Percentiles rank a stretch among this genome's conserved stretches.
Conservation (phyloP, 2,113 vertebrate species). For the Ictidomys tridecemlineatus region DNA sequence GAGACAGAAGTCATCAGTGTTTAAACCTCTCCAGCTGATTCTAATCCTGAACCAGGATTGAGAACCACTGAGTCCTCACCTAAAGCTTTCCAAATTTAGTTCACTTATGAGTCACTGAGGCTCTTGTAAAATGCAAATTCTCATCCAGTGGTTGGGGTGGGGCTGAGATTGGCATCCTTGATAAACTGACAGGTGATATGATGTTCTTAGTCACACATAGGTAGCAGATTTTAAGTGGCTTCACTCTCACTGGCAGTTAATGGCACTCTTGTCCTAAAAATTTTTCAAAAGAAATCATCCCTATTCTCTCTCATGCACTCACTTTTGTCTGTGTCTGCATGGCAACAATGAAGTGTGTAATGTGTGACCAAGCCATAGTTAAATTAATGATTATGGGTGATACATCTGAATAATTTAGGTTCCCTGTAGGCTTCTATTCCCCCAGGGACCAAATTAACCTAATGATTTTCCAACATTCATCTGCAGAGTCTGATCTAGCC, state of each 20-base stretch:
- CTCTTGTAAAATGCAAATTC: background rate
- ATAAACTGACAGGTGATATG: background rate
- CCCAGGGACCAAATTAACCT: background rate
- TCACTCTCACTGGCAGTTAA: background rate
- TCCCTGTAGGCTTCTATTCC: background rate
- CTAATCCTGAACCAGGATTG: background rate
- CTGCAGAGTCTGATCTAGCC: background rate
- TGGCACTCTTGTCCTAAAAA: background rate
- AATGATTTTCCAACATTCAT: slow-evolving; percentile 13
- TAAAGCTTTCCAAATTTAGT: background rate
- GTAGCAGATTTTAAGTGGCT: background rate
- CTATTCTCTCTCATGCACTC: background rate
- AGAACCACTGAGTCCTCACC: background rate
- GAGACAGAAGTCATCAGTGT: background rate
- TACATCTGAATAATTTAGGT: slow-evolving; percentile 20
- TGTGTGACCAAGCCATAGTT: background rate
- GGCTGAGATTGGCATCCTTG: background rate
- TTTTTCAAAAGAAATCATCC: background rate
- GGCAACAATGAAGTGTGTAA: background rate
- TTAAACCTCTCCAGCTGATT: background rate
- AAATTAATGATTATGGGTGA: background rate
- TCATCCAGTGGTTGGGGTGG: background rate
- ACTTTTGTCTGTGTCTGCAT: background rate
- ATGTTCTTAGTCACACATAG: too few relatives aligned
- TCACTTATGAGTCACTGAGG: background rate